Evolutionary conservation across 2,797 vertebrate species (phyloP).

Genomic region (Macropus fuliginosus): DNA sequence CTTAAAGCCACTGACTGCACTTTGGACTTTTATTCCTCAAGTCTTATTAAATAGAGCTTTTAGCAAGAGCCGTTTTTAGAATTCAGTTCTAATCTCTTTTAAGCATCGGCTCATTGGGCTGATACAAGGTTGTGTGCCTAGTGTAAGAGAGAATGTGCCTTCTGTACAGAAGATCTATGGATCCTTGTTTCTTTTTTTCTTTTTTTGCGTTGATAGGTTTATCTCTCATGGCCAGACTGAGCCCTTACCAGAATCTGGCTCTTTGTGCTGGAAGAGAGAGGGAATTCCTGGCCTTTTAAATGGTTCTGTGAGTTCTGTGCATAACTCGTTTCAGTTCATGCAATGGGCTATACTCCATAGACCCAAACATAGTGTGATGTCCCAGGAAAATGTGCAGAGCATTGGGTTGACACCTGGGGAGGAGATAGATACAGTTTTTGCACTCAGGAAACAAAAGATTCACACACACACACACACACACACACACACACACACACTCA

Average conservation of each 20-base stretch:
- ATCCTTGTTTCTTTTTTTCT: slow-evolving; percentile 53
- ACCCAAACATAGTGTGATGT: not conserved
- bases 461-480: not conserved
- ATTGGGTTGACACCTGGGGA: not conserved
- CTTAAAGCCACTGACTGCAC: not conserved
- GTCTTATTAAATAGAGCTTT: slow-evolving; percentile 70
- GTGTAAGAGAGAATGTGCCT: slow-evolving; percentile 71
- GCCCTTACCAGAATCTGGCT: slow-evolving; percentile 39
- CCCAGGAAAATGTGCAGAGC: not conserved
- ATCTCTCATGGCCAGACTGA: slow-evolving; percentile 58
- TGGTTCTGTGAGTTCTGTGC: not conserved
- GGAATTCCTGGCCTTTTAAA: slow-evolving; percentile 4
- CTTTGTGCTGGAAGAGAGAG: slow-evolving; percentile 29
- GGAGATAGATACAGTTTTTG: not conserved
- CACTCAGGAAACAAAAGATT: not conserved
- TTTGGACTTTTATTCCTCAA: slow-evolving; percentile 51
- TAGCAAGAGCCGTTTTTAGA: slow-evolving; percentile 63
- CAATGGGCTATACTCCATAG: not conserved
- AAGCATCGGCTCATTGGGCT: slow-evolving; percentile 48
- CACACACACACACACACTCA: no score
- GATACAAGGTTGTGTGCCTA: slow-evolving; percentile 35
- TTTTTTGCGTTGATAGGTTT: slow-evolving; percentile 61
- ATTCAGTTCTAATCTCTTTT: slow-evolving; percentile 51
- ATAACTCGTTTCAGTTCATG: not conserved
- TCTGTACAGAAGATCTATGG: slow-evolving; percentile 64